These are phyloP conservation scores for Echeneis naucrates DNA, from an alignment of 2,797 vertebrate genomes.

Conservation along the genomic window DNA sequence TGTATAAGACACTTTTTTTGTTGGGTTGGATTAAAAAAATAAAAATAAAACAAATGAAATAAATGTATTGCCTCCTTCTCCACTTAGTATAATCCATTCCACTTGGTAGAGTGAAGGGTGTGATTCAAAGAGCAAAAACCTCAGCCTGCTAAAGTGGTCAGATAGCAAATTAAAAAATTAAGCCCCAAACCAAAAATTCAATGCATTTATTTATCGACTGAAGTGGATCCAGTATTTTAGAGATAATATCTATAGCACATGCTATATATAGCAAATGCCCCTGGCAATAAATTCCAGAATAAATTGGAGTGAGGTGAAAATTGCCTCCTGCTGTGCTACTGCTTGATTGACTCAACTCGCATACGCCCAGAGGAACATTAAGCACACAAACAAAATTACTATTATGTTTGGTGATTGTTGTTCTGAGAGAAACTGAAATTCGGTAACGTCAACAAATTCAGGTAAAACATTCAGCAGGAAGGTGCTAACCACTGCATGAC, in stretches of 20 bases:
- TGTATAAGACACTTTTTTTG: no score
- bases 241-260: not conserved
- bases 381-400: constrained; percentile 9
- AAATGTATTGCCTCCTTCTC: not conserved
- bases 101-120: no score
- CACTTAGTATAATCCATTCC: not conserved
- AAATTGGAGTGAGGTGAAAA: constrained; percentile 8
- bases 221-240: not conserved
- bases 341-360: constrained; percentile 5
- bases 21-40: no score
- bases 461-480: constrained; percentile 52
- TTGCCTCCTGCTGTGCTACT: not conserved
- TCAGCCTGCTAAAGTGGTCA: not conserved
- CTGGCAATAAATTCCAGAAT: not conserved
- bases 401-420: constrained; percentile 5
- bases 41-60: no score
- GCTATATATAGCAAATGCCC: no score
- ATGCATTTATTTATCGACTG: not conserved
- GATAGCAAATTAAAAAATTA: not conserved
- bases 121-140: not conserved
- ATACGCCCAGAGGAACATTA: constrained; percentile 1
- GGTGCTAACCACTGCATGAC: constrained; percentile 69
- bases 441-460: not conserved
- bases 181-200: not conserved
- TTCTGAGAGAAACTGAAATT: not conserved